phyloP scores from a whole-genome alignment of 2,113 vertebrate genomes.

The Callaeas wilsoni region DNA sequence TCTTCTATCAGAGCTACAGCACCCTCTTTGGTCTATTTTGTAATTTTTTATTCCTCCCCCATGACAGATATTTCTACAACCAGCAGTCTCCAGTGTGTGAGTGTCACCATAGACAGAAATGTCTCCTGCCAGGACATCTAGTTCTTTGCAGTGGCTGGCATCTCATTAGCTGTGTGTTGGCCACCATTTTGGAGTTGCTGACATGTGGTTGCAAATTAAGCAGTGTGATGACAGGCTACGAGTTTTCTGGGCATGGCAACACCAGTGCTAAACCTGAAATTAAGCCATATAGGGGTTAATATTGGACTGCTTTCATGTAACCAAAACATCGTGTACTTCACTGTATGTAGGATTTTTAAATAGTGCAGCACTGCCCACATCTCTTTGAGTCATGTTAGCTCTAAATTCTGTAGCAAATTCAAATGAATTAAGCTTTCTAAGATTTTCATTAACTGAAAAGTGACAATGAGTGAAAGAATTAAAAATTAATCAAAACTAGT shows the following conservation, averaged over 20 bases:
- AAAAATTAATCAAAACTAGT: not conserved
- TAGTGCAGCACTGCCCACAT: conserved; percentile 1
- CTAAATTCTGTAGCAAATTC: conserved; percentile 5
- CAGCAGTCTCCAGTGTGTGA: not conserved
- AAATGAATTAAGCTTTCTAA: conserved; percentile 48
- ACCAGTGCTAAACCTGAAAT: not conserved
- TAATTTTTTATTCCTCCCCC: not conserved
- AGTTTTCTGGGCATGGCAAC: not conserved
- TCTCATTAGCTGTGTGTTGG: not conserved
- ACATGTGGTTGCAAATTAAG: not conserved
- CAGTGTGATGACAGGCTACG: not conserved
- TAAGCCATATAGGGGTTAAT: not conserved
- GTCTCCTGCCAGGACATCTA: not conserved
- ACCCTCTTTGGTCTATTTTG: not conserved
- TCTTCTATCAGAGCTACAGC: not conserved
- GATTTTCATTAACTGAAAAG: conserved; percentile 46
- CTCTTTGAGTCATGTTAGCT: conserved; percentile 25
- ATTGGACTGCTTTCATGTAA: not conserved
- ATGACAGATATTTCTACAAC: not conserved
- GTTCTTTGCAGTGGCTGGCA: not conserved
- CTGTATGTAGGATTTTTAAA: conserved; percentile 10
- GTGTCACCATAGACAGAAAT: not conserved
- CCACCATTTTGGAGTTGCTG: not conserved
- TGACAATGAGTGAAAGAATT: conserved; percentile 45
- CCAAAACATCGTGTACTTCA: not conserved